Evolutionary conservation across 2,888 invertebrate genomes (phyloP), one percentile per base, ranked within the genome.

Genomic region (Andrena praecox): DNA sequence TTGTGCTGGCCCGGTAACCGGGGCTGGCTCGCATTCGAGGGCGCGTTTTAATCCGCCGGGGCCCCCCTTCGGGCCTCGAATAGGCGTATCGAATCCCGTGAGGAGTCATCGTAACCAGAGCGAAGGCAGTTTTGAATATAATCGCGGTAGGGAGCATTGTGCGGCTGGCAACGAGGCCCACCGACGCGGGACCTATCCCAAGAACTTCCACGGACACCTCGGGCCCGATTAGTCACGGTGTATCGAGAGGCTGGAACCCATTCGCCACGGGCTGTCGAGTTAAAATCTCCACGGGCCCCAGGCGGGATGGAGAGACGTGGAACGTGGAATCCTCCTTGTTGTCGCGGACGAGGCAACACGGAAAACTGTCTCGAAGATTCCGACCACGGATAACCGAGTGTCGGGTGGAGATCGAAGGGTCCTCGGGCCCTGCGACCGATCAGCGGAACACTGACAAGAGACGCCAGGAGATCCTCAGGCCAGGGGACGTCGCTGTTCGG

Each of bases 181-280:
- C 16, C 33, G 56, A 64, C 77, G 54, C 83, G 80, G 35, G 87
- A 89, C 90, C 91, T 90, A 90, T 88, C 90, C 89, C 91, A 90
- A 91, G 69, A 80, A 75, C 67, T 66, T 84, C 78, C 82, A 76
- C 72, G 80, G 54, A 75, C 86, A 82, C 75, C 83, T 78, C 84
- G 24, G 84, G 84, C 82, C 42, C 85, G 89, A 90, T 90, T 90
- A 90, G 90, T 90, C 84, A 90, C 84, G 86, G 85, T 73, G 85
- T 85, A 88, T 84, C 84, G 84, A 84, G 64, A 63, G 73, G 72
- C 76, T 77, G 77, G 89, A 87, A 85, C 77, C 87, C 89, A 91
- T 91, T 91, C 89, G 90, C 87, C 81, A 91, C 86, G 86, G 85
- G 69, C 81, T 83, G 91, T 87, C 88, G 77, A 80, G 84, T 85